Base-by-base conservation (phyloP, 2,888 invertebrate genomes). In the Eilema griseolum region DNA sequence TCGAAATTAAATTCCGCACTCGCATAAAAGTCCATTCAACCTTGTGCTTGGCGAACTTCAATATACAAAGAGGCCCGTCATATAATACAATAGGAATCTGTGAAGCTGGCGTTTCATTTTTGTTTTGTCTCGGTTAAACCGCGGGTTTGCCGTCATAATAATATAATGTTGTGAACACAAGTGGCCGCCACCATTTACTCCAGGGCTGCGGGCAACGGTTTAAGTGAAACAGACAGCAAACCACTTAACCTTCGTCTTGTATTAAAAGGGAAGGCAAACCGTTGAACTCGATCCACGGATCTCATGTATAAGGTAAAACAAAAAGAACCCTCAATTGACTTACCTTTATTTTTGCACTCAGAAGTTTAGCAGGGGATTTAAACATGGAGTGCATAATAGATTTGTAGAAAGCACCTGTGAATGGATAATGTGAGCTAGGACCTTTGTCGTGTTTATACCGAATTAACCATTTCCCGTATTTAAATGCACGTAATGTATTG, bases 231-330 rank as follows among this genome's bases (percentile, higher is more conserved):
- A 89, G 93, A 93, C 94, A 91, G 88, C 87, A 77, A 83, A 82
- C 91, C 92, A 93, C 92, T 94, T 94, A 93, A 93, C 93, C 93
- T 92, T 91, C 88, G 87, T 90, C 90, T 88, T 88, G 88, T 90
- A 89, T 92, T 92, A 89, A 90, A 90, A 90, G 85, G 85, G 86
- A 88, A 90, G 88, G 88, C 90, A 86, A 91, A 90, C 84, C 91
- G 86, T 90, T 91, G 90, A 91, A 91, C 90, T 84, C 88, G 69
- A 79, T 78, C 78, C 69, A 46, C 78, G 67, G 68, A 46, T 41
- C 72, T 71, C 61, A 72, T 73, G 71, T 79, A 79, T 74, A 76
- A 81, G 80, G 79, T 76, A 80, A 83, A 79, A 77, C 70, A 75
- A 79, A 82, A 80, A 77, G 70, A 67, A 67, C 74, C 74, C 63